Conservation (phyloP, 2,797 vertebrate species). For the Peromyscus melanophrys region DNA sequence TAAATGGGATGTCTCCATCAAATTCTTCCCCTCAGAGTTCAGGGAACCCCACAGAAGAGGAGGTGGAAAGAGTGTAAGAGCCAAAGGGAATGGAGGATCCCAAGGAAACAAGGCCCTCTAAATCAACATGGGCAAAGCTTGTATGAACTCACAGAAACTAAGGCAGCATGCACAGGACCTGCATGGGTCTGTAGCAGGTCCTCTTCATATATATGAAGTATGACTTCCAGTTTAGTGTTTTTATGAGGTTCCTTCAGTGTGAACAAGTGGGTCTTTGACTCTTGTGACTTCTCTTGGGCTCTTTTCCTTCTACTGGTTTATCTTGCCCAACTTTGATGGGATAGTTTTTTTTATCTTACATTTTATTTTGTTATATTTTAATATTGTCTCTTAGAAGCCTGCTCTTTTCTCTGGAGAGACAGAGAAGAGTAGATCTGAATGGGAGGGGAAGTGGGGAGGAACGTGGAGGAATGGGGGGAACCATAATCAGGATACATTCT, state of each 20-base stretch:
- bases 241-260: neutral
- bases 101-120: neutral
- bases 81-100: too few relatives aligned
- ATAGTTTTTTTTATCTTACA: neutral
- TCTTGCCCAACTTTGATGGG: neutral
- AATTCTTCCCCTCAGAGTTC: neutral
- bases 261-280: too few relatives aligned
- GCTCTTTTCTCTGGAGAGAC: neutral
- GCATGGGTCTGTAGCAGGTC: neutral
- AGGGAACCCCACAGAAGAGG: neutral
- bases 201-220: neutral
- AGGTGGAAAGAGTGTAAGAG: neutral
- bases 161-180: neutral
- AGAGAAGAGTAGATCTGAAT: neutral
- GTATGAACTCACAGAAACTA: neutral
- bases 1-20: too few relatives aligned
- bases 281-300: too few relatives aligned
- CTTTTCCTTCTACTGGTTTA: neutral
- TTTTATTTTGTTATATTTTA: neutral
- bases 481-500: neutral
- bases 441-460: neutral
- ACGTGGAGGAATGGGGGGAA: too few relatives aligned
- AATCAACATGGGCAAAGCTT: neutral
- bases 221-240: neutral
- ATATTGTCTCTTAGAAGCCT: neutral